Conservation (phyloP, 2,888 invertebrate genomes). For the Noctua janthina region DNA sequence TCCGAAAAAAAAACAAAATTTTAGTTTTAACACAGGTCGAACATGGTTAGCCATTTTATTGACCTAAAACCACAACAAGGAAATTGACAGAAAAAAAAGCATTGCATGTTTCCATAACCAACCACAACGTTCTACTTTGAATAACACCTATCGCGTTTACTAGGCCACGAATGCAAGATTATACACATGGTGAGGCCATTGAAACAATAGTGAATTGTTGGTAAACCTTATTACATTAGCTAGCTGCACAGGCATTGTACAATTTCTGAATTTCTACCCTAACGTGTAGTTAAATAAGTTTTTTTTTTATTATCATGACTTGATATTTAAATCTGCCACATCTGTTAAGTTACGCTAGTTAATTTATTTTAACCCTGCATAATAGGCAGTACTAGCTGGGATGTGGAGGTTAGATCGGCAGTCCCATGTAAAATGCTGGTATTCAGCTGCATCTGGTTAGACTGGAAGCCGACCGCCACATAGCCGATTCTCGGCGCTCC, state of each 20-base stretch:
- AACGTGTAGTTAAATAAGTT: not conserved
- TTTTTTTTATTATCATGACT: too few relatives aligned
- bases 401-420: too few relatives aligned
- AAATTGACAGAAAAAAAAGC: not conserved
- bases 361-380: not conserved
- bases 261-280: conserved; percentile 5
- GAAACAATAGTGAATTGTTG: not conserved
- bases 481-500: too few relatives aligned
- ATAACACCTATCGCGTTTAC: conserved; percentile 44
- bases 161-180: conserved; percentile 39
- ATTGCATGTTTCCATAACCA: conserved; percentile 24
- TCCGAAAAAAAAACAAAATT: not conserved
- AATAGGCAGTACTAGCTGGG: too few relatives aligned
- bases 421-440: too few relatives aligned
- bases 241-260: not conserved
- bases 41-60: not conserved
- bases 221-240: not conserved
- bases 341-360: not conserved
- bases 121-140: conserved; percentile 12
- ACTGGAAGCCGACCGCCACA: not conserved
- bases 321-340: too few relatives aligned
- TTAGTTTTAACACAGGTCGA: not conserved
- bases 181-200: conserved; percentile 16
- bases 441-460: not conserved
- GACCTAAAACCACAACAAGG: not conserved